Evolutionary conservation across 2,888 invertebrate species (phyloP), one percentile per base, ranked within the genome.

Genomic region (Trichogramma evanescens): DNA sequence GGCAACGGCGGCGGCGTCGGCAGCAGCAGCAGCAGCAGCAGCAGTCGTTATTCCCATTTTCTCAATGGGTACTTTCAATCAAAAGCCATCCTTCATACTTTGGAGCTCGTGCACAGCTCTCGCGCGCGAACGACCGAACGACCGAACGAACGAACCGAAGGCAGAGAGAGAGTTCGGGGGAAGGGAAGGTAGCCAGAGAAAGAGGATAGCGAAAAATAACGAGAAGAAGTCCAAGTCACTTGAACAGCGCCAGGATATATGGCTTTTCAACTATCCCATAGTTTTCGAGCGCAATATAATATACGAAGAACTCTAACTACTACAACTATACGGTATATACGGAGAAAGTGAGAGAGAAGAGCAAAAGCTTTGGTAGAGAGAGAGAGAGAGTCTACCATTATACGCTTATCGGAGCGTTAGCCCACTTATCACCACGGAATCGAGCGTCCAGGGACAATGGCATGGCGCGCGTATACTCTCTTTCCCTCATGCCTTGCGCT

Each of bases 381-480:
- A 51, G 48, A 48, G 48, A 46, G 48, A 38, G 26, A 52, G 26
- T 26, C 51, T 43, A 55, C 60, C 63, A 63, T 63, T 63, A 63
- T 63, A 61, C 61, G 61, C 58, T 63, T 63, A 63, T 63, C 63
- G 63, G 50, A 40, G 38, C 48, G 54, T 7, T 52, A 50, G 54
- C 51, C 64, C 64, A 64, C 64, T 64, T 64, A 64, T 64, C 62
- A 64, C 64, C 58, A 58, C 64, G 64, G 41, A 62, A 64, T 64
- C 64, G 62, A 58, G 58, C 50, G 53, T 7, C 8, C 53, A 50
- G 54, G 64, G 64, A 64, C 62, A 62, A 62, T 62, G 62, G 62
- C 26, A 26, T 26, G 45, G 49, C 45, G 40, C 40, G 40, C 40
- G 6, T 26, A 10, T 43, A 10, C 46, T 46, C 63, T 59, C 63